These are phyloP conservation scores for Saturnia japonica DNA, from an alignment of 2,888 invertebrate species.

Conservation along the genomic window DNA sequence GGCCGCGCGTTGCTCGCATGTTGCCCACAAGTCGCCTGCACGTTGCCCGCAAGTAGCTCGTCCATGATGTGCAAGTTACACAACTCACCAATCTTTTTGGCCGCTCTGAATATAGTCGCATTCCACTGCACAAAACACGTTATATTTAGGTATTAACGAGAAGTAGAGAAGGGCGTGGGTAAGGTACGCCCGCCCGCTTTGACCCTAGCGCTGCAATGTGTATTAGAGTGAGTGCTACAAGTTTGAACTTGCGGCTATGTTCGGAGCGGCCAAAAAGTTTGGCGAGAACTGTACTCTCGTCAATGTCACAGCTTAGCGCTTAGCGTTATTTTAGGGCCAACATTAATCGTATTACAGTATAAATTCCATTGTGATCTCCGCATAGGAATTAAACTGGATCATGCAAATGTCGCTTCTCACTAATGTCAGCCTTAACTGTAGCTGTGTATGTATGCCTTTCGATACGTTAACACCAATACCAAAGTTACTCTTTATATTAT, in stretches of 20 bases:
- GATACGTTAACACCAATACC: constrained; percentile 72
- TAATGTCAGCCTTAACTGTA: constrained; percentile 17
- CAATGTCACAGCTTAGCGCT: constrained; percentile 39
- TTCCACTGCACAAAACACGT: too few species aligned
- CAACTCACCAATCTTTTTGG: too few species aligned
- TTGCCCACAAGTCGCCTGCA: constrained; percentile 4
- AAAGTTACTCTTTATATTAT: constrained; percentile 69
- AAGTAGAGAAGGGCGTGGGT: too few species aligned
- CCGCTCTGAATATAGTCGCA: too few species aligned
- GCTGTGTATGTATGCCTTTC: constrained; percentile 43
- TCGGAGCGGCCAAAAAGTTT: too few species aligned
- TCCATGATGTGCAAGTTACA: background rate
- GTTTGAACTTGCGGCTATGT: too few species aligned
- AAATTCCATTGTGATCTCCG: background rate
- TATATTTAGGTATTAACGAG: too few species aligned
- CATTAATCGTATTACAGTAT: constrained; percentile 6
- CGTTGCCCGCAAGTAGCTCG: background rate
- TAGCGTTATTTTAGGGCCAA: constrained; percentile 30
- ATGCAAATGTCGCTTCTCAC: constrained; percentile 11
- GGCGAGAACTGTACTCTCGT: too few species aligned
- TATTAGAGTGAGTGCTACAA: too few species aligned
- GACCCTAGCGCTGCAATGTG: too few species aligned
- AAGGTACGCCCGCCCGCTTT: too few species aligned
- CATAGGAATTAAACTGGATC: constrained; percentile 7
- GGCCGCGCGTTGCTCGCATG: background rate